Percentiles rank a stretch among this genome's conserved stretches.
Evolutionary conservation across 2,113 vertebrate species (phyloP).

Genomic region (Archilochus colubris): DNA sequence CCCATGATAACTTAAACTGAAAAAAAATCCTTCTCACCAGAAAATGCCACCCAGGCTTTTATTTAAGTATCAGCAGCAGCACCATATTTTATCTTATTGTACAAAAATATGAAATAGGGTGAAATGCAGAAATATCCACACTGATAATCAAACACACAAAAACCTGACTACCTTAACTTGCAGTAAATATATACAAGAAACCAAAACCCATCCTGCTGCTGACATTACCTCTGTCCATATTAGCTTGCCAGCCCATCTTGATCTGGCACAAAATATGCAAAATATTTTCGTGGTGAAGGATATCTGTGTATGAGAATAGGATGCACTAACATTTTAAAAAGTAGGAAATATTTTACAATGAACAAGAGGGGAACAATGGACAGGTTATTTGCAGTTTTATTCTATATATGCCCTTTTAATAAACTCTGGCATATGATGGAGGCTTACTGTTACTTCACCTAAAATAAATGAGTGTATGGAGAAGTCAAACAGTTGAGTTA

Average conservation of each 20-base stretch:
- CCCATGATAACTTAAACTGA: slow-evolving; percentile 10
- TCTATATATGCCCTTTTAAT: background rate
- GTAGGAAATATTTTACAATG: background rate
- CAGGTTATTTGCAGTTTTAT: background rate
- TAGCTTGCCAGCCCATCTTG: background rate
- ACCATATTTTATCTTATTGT: background rate
- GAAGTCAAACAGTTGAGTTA: background rate
- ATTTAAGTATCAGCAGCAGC: background rate
- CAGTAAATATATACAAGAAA: background rate
- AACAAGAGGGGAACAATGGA: background rate
- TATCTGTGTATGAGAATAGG: background rate
- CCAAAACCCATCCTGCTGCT: background rate
- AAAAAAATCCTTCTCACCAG: background rate
- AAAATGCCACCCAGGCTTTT: slow-evolving; percentile 5
- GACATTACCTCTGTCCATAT: background rate
- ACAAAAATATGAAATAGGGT: background rate
- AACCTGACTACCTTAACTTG: background rate
- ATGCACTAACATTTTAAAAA: background rate
- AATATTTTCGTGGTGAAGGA: background rate
- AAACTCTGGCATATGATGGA: background rate
- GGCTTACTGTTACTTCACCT: background rate
- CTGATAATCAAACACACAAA: background rate
- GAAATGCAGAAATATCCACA: background rate
- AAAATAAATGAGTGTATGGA: background rate
- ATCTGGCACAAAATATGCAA: background rate